Evolutionary conservation across 2,888 invertebrate genomes (phyloP).

Genomic region (Dorcus parallelipipedus): DNA sequence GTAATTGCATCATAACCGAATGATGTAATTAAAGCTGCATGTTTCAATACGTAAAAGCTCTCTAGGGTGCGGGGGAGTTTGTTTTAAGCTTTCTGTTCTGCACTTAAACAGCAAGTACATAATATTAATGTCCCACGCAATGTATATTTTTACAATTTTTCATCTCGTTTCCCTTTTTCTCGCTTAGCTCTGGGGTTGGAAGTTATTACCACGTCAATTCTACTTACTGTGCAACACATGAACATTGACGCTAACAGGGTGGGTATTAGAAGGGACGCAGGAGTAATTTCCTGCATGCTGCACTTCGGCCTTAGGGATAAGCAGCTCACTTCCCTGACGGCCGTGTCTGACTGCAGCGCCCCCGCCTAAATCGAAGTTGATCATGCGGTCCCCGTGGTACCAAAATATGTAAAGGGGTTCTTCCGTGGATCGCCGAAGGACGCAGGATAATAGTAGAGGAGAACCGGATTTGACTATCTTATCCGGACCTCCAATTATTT

Average conservation of each 20-base stretch:
- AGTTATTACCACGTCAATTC: too few relatives aligned
- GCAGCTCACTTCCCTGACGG: constrained; percentile 51
- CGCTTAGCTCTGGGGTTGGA: too few relatives aligned
- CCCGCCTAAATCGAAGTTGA: constrained; percentile 74
- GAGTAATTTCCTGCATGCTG: constrained; percentile 77
- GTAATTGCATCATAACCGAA: too few relatives aligned
- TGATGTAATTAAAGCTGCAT: too few relatives aligned
- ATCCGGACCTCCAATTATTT: constrained; percentile 67
- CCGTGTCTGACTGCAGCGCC: constrained; percentile 54
- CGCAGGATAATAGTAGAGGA: constrained; percentile 66
- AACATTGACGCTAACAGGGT: constrained; percentile 70
- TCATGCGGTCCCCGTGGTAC: constrained; percentile 83
- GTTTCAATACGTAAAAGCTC: too few relatives aligned
- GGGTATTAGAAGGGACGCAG: constrained; percentile 76
- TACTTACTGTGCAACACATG: constrained; percentile 66
- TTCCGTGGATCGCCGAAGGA: constrained; percentile 65
- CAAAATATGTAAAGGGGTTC: constrained; percentile 73
- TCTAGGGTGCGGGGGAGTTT: too few relatives aligned
- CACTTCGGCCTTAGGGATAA: constrained; percentile 53
- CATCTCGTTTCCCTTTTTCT: too few relatives aligned
- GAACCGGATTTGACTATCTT: constrained; percentile 71
- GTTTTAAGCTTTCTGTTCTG: too few relatives aligned
- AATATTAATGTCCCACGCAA: too few relatives aligned
- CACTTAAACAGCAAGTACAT: too few relatives aligned
- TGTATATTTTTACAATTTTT: too few relatives aligned